phyloP scores from a whole-genome alignment of 2,888 invertebrate genomes.

The Meliscaeva auricollis region DNA sequence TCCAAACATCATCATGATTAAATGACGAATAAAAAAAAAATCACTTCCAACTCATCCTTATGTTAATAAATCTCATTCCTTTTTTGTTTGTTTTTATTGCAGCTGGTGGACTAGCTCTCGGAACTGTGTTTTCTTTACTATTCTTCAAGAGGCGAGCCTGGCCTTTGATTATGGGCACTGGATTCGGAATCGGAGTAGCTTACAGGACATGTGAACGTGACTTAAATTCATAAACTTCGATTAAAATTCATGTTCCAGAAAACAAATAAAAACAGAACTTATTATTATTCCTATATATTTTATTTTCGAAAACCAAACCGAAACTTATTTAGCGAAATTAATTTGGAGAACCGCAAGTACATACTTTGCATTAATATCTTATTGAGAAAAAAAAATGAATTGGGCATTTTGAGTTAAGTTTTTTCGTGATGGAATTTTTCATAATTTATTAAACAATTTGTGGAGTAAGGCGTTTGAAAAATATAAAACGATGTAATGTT shows the following conservation, averaged over 20 bases:
- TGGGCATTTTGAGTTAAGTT: not conserved
- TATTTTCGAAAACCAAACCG: slow-evolving; percentile 41
- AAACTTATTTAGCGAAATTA: slow-evolving; percentile 10
- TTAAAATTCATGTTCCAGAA: not conserved
- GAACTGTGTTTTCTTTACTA: slow-evolving; percentile 91
- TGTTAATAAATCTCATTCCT: not conserved
- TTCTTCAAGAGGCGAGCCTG: slow-evolving; percentile 93
- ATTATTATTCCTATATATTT: slow-evolving; percentile 63
- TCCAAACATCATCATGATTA: no score
- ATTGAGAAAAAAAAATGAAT: not conserved
- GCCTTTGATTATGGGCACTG: slow-evolving; percentile 94
- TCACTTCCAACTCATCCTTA: not conserved
- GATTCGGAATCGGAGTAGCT: slow-evolving; percentile 95
- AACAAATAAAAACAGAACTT: slow-evolving; percentile 21
- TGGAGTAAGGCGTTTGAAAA: no score
- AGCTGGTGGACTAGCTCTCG: slow-evolving; percentile 93
- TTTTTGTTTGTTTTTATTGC: slow-evolving; percentile 78
- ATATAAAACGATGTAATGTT: no score
- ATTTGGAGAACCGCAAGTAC: slow-evolving; percentile 24
- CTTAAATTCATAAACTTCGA: slow-evolving; percentile 78
- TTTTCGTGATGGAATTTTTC: not conserved
- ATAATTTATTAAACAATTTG: slow-evolving; percentile 18
- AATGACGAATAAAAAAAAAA: no score
- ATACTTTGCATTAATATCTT: slow-evolving; percentile 39
- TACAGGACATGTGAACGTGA: slow-evolving; percentile 81